phyloP scores from a whole-genome alignment of 2,888 invertebrate species.

The Cartodere bifasciata region DNA sequence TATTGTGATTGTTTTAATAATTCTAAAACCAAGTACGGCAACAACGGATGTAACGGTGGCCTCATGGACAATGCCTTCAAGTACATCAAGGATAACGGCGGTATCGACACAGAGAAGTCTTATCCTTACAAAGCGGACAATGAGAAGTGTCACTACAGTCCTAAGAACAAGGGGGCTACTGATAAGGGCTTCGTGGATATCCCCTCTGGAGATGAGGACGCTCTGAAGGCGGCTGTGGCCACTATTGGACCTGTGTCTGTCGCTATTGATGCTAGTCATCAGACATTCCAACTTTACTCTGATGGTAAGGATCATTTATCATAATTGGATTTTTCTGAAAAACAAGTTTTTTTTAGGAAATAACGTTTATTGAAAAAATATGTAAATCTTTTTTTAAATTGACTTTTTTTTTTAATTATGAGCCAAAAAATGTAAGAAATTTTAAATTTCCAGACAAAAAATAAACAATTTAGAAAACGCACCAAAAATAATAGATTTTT shows the following conservation, averaged over 20 bases:
- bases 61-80: conserved; percentile 37
- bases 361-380: no score
- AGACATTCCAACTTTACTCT: conserved; percentile 81
- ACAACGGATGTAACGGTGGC: conserved; percentile 41
- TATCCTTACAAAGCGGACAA: conserved; percentile 79
- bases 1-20: no score
- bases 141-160: conserved; percentile 59
- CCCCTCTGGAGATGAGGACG: conserved; percentile 50
- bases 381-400: no score
- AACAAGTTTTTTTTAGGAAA: no score
- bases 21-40: conserved; percentile 34
- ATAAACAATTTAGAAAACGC: no score
- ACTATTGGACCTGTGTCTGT: conserved; percentile 74
- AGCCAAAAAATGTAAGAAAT: no score
- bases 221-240: conserved; percentile 61
- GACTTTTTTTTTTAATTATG: no score
- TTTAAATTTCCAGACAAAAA: no score
- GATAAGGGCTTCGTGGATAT: conserved; percentile 72
- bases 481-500: no score
- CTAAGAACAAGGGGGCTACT: conserved; percentile 56
- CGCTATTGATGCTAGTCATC: conserved; percentile 69
- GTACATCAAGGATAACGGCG: conserved; percentile 70
- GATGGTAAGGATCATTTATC: no score
- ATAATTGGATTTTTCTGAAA: no score
- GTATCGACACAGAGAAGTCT: conserved; percentile 75